Conservation (phyloP, 2,888 invertebrate species). For the Papilio gigon region DNA sequence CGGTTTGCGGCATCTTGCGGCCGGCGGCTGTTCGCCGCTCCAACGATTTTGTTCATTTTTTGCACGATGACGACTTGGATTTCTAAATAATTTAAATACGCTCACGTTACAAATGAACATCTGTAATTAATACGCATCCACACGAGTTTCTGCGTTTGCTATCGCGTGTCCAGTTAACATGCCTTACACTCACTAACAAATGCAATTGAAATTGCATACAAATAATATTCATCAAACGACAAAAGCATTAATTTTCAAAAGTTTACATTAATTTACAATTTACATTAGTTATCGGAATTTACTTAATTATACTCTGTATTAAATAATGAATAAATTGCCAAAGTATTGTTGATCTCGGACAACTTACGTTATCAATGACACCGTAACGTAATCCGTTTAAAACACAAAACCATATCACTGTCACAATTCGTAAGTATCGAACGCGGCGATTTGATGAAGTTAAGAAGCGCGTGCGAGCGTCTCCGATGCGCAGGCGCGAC, state of each 20-base stretch:
- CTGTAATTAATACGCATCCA: constrained; percentile 66
- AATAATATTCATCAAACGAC: neutral
- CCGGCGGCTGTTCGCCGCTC: constrained; percentile 58
- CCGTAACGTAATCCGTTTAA: constrained; percentile 73
- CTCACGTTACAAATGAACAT: constrained; percentile 68
- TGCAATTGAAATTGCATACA: neutral
- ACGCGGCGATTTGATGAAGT: constrained; percentile 37
- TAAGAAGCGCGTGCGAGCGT: constrained; percentile 54
- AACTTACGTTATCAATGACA: constrained; percentile 71
- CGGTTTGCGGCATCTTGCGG: constrained; percentile 45
- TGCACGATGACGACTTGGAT: constrained; percentile 74
- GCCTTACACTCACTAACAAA: constrained; percentile 37
- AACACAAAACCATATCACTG: constrained; percentile 80
- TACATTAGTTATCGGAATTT: neutral
- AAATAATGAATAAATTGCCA: neutral
- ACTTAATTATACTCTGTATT: neutral
- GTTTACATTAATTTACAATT: neutral
- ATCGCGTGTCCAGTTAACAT: constrained; percentile 59
- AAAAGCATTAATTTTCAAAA: neutral
- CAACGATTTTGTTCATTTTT: constrained; percentile 78
- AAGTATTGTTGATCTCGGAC: constrained; percentile 21
- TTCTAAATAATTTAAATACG: constrained; percentile 82
- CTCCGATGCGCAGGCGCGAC: constrained; percentile 61
- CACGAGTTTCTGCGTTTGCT: constrained; percentile 64
- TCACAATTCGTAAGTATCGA: constrained; percentile 62